Base-by-base conservation (phyloP, 1,140 invertebrate genomes). In the Drosophila erecta region DNA sequence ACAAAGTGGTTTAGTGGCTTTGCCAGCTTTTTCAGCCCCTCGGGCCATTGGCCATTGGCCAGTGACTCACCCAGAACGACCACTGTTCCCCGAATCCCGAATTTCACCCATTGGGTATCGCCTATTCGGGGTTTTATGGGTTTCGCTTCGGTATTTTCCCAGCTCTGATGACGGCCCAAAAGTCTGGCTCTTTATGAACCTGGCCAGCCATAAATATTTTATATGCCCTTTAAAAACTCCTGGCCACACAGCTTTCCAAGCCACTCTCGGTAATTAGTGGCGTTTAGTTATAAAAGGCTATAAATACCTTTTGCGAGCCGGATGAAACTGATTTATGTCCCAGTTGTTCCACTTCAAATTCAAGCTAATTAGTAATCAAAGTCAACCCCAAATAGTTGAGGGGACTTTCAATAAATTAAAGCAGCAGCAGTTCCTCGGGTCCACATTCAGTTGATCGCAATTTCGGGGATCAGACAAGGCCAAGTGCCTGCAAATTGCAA, bases 201-300 rank as follows among this genome's bases (percentile, higher is more conserved):
- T 66, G 69, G 60, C 44, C 84, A 37, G 65, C 58, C 83, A 83
- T 87, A 83, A 87, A 87, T 87, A 87, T 87, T 87, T 87, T 79
- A 87, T 79, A 87, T 87, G 84, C 41, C 65, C 49, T 81, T 76
- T 87, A 81, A 87, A 89, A 86, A 87, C 60, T 55, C 61, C 61
- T 55, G 66, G 59, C 49, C 64, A 66, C 54, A 30, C 30, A 47
- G 33, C 58, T 66, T 66, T 87, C 78, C 60, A 67, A 79, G 81
- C 83, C 56, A 83, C 79, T 87, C 83, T 76, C 54, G 65, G 81
- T 71, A 86, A 86, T 86, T 86, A 86, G 83, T 79, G 65, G 75
- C 65, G 75, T 85, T 86, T 78, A 86, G 83, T 81, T 81, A 66
- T 30, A 81, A 81, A 81, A 78, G 78, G 83, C 77, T 76, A 87